These are phyloP conservation scores for Falcunculus frontatus DNA, from an alignment of 2,113 vertebrate genomes.

Conservation along the genomic window DNA sequence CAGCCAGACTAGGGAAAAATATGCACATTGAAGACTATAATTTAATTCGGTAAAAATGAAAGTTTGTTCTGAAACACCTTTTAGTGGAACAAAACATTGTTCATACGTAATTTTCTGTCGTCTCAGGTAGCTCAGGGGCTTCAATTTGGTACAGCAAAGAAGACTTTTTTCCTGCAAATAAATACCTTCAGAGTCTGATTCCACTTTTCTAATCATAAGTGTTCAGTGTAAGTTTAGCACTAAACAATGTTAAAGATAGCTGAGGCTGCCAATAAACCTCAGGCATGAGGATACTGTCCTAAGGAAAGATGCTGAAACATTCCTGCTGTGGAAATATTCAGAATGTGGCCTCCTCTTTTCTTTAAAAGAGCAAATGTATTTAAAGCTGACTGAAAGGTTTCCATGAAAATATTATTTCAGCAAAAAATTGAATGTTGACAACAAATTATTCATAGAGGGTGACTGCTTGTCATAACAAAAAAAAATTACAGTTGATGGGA, in stretches of 20 bases:
- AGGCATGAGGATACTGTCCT: background rate
- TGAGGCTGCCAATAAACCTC: background rate
- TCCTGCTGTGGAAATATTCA: background rate
- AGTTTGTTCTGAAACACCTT: background rate
- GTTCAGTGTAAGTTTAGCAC: background rate
- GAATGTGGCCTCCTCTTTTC: background rate
- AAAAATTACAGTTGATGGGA: background rate
- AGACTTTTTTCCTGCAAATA: background rate
- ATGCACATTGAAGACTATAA: background rate
- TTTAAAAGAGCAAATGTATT: background rate
- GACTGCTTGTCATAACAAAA: background rate
- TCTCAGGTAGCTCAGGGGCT: background rate
- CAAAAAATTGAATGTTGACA: background rate
- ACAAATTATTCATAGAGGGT: background rate
- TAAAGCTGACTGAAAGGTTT: background rate
- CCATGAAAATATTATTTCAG: background rate
- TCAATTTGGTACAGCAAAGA: background rate
- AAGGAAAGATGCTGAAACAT: background rate
- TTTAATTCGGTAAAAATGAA: background rate
- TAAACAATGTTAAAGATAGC: background rate
- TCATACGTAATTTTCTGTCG: background rate
- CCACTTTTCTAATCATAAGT: background rate
- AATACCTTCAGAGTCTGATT: background rate
- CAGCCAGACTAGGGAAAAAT: background rate
- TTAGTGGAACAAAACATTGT: background rate